A percentile compares a stretch with the other conserved stretches of the same genome.
phyloP scores from a whole-genome alignment of 2,888 invertebrate species.

The Geotrupes spiniger region DNA sequence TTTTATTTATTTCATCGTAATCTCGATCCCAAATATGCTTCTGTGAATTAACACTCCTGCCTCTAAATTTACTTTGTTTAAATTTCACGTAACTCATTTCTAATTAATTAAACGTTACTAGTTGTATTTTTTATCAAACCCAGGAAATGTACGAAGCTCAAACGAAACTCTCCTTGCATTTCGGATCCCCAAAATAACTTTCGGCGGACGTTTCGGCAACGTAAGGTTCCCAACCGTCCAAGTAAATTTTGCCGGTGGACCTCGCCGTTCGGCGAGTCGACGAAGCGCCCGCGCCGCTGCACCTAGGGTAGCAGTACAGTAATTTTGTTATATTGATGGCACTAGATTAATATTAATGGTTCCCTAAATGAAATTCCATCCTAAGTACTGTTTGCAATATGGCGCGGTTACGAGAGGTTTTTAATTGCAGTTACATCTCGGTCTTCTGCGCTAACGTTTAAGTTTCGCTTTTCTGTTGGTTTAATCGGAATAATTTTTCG shows the following conservation, averaged over 20 bases:
- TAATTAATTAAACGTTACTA: no score
- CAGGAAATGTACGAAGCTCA: no score
- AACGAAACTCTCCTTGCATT: no score
- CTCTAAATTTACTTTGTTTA: no score
- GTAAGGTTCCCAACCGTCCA: slow-evolving; percentile 24
- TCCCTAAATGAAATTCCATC: slow-evolving; percentile 47
- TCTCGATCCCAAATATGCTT: no score
- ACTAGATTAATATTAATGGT: slow-evolving; percentile 50
- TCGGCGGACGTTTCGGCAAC: slow-evolving; percentile 29
- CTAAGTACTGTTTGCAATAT: slow-evolving; percentile 43
- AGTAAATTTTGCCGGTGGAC: neutral
- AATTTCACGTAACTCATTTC: no score
- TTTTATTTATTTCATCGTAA: no score
- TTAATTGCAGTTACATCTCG: slow-evolving; percentile 37
- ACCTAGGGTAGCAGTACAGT: slow-evolving; percentile 35
- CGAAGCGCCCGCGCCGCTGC: slow-evolving; percentile 20
- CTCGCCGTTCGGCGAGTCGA: slow-evolving; percentile 4
- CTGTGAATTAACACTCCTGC: no score
- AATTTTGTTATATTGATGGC: slow-evolving; percentile 50
- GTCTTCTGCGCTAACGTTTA: slow-evolving; percentile 7
- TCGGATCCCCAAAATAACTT: slow-evolving; percentile 35
- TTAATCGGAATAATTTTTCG: slow-evolving; percentile 12
- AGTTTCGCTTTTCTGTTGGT: slow-evolving; percentile 16
- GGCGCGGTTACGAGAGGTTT: slow-evolving; percentile 39
- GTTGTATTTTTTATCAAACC: no score